Conservation (phyloP, 2,888 invertebrate genomes). For the Cantharis flavilabris region DNA sequence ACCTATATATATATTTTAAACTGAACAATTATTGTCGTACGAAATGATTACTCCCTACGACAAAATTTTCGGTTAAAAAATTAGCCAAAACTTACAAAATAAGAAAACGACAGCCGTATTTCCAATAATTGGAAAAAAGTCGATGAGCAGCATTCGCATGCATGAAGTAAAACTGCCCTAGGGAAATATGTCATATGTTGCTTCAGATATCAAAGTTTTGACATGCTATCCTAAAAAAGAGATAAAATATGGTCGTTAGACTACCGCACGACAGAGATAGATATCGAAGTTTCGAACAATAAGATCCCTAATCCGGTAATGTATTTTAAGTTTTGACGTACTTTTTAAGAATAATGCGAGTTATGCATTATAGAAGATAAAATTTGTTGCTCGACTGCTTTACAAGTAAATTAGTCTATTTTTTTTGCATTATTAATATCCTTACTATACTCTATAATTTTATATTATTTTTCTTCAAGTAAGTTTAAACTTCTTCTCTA, state of each 20-base stretch:
- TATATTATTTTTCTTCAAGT: neutral
- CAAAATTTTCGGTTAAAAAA: neutral
- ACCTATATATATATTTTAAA: too few relatives aligned
- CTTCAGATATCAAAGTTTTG: conserved; percentile 40
- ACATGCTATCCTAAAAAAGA: conserved; percentile 35
- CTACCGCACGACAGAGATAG: conserved; percentile 18
- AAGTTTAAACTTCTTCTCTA: neutral
- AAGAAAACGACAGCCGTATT: neutral
- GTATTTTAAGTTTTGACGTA: conserved; percentile 37
- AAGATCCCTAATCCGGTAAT: conserved; percentile 35
- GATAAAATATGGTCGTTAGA: conserved; percentile 1
- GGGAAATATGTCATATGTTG: conserved; percentile 41
- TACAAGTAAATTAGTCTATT: neutral
- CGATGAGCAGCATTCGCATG: conserved; percentile 33
- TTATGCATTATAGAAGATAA: conserved; percentile 13
- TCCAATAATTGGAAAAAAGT: conserved; percentile 24
- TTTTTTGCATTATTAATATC: neutral
- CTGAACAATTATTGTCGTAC: neutral
- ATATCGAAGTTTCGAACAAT: conserved; percentile 30
- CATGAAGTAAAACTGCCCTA: conserved; percentile 37
- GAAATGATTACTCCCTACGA: neutral
- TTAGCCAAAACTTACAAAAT: neutral
- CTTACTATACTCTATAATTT: neutral
- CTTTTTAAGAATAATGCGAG: conserved; percentile 10
- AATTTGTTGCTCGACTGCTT: neutral